Conservation (phyloP, 2,888 invertebrate genomes). For the Drosophila eohydei region DNA sequence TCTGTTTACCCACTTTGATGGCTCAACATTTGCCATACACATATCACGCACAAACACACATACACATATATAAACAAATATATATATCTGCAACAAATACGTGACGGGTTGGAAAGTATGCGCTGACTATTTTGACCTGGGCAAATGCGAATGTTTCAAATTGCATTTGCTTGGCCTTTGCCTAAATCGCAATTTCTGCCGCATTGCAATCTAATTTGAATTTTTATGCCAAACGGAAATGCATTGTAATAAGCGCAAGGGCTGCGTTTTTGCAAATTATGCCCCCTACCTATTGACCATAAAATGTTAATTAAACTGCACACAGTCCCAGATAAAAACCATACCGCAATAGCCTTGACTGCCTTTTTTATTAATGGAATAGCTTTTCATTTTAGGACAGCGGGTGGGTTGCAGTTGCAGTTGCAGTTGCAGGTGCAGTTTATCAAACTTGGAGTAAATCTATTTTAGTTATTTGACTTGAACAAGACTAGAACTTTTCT, state of each 20-base stretch:
- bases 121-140: constrained; percentile 48
- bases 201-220: constrained; percentile 80
- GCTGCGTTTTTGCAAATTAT: constrained; percentile 31
- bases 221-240: constrained; percentile 73
- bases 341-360: constrained; percentile 53
- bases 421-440: background rate
- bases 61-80: background rate
- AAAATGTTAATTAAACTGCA: constrained; percentile 67
- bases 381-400: background rate
- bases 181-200: constrained; percentile 66
- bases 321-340: constrained; percentile 26
- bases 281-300: constrained; percentile 38
- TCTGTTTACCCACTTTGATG: constrained; percentile 1
- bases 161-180: constrained; percentile 52
- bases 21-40: constrained; percentile 13
- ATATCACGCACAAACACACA: constrained; percentile 4
- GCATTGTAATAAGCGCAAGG: constrained; percentile 63
- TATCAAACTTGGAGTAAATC: background rate
- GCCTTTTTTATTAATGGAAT: constrained; percentile 8
- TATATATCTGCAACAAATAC: constrained; percentile 1
- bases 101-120: constrained; percentile 10
- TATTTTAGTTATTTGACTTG: too few relatives aligned
- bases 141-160: constrained; percentile 22
- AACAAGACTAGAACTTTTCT: too few relatives aligned
- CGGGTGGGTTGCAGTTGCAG: background rate